Evolutionary conservation across 2,113 vertebrate genomes (phyloP).

Genomic region (Datnioides undecimradiatus): DNA sequence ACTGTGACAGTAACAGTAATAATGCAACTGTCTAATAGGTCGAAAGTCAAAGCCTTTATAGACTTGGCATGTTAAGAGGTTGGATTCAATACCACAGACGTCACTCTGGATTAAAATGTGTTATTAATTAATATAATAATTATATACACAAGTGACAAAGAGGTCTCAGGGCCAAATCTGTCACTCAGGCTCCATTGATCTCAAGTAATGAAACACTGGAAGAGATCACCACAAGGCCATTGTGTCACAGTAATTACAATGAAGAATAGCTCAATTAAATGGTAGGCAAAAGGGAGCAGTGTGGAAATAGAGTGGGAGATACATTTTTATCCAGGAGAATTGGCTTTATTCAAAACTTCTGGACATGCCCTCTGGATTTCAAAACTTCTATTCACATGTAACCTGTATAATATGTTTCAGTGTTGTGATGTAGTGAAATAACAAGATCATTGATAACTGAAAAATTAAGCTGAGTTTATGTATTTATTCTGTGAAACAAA

Average conservation of each 20-base stretch:
- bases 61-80: constrained; percentile 31
- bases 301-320: constrained; percentile 21
- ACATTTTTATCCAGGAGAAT: constrained; percentile 9
- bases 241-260: constrained; percentile 67
- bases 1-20: constrained; percentile 17
- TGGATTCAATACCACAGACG: constrained; percentile 22
- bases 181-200: constrained; percentile 68
- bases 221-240: constrained; percentile 57
- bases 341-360: constrained; percentile 14
- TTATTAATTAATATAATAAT: constrained; percentile 48
- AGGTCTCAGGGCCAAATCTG: constrained; percentile 42
- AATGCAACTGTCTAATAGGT: constrained; percentile 18
- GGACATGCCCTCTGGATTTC: background rate
- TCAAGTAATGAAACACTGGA: constrained; percentile 66
- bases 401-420: background rate
- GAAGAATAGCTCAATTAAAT: constrained; percentile 71
- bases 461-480: background rate
- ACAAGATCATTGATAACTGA: background rate
- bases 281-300: constrained; percentile 22
- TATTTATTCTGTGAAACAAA: background rate
- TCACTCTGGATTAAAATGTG: constrained; percentile 32
- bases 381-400: background rate
- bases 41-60: constrained; percentile 22
- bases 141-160: constrained; percentile 41
- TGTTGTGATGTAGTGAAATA: background rate